Conservation (phyloP, 2,888 invertebrate genomes). For the Operophtera brumata region DNA sequence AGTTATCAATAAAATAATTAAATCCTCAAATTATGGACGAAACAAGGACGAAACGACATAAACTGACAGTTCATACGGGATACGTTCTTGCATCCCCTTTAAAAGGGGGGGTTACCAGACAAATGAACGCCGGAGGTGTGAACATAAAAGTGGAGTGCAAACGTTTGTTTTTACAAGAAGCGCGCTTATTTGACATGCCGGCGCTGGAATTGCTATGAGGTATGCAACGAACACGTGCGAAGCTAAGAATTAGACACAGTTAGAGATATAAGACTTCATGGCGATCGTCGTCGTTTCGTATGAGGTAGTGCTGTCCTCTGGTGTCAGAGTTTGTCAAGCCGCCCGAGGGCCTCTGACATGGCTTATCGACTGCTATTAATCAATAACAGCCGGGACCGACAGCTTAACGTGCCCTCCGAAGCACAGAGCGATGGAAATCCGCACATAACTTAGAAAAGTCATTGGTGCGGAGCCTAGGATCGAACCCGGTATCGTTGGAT, state of each 20-base stretch:
- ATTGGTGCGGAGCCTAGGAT: too few species aligned
- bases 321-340: too few species aligned
- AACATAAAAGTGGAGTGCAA: conserved; percentile 33
- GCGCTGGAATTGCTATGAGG: conserved; percentile 31
- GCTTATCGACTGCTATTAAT: too few species aligned
- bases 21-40: conserved; percentile 34
- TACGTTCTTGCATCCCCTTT: conserved; percentile 19
- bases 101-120: conserved; percentile 13
- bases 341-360: too few species aligned
- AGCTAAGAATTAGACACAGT: conserved; percentile 20
- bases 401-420: too few species aligned
- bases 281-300: too few species aligned
- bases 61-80: conserved; percentile 41
- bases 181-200: conserved; percentile 44
- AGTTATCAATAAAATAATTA: too few species aligned
- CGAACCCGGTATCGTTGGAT: too few species aligned
- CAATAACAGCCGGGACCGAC: too few species aligned
- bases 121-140: conserved; percentile 41
- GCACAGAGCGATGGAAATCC: too few species aligned
- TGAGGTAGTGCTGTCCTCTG: too few species aligned
- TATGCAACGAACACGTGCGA: conserved; percentile 24
- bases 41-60: conserved; percentile 26
- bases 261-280: conserved; percentile 1
- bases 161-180: conserved; percentile 47
- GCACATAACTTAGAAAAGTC: too few species aligned